Conservation (phyloP, 2,113 vertebrate species). For the Pogonocichla stellata region DNA sequence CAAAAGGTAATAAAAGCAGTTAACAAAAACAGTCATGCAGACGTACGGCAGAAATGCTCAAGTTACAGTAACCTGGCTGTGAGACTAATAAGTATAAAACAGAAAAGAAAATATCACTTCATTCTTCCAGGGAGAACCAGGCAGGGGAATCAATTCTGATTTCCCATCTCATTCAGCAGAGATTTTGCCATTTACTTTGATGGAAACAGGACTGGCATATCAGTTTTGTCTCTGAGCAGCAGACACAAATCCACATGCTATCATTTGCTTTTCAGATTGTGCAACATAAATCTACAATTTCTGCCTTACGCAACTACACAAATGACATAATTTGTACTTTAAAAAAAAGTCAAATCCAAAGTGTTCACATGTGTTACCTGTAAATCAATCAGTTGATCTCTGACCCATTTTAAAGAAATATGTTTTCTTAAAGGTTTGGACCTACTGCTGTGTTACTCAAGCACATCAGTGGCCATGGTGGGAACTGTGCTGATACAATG, state of each 20-base stretch:
- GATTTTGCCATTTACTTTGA: conserved; percentile 17
- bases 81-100: conserved; percentile 35
- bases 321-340: not conserved
- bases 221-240: not conserved
- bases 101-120: conserved; percentile 33
- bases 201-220: not conserved
- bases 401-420: not conserved
- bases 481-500: not conserved
- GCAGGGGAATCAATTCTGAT: not conserved
- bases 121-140: conserved; percentile 29
- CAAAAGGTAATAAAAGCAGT: conserved; percentile 20
- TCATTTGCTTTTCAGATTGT: not conserved
- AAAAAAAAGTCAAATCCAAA: not conserved
- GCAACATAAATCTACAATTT: not conserved
- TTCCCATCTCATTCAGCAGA: conserved; percentile 11
- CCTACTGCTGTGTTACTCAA: not conserved
- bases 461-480: not conserved
- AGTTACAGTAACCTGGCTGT: conserved; percentile 26
- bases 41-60: conserved; percentile 20
- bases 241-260: not conserved
- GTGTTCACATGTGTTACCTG: not conserved
- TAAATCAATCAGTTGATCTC: not conserved
- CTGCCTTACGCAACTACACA: not conserved
- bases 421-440: not conserved
- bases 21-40: conserved; percentile 8